Percentiles rank a stretch among this genome's conserved stretches.
Conservation (phyloP, 2,797 vertebrate genomes). For the Paramormyrops hopkinsi region DNA sequence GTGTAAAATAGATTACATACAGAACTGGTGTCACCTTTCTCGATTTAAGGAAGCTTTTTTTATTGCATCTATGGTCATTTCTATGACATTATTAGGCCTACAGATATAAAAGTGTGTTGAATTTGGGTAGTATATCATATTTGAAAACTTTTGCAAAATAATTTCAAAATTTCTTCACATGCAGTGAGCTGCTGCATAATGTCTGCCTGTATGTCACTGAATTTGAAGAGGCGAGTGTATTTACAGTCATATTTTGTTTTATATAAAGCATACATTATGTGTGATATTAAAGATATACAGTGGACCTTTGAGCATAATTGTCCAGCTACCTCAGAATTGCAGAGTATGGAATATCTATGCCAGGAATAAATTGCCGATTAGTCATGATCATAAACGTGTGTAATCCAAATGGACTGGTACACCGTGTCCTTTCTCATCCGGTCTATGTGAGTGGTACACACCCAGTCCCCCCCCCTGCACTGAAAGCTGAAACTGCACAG, state of each 20-base stretch:
- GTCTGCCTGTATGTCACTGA: background rate
- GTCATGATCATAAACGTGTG: background rate
- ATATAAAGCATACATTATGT: background rate
- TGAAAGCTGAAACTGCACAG: background rate
- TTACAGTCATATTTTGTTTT: background rate
- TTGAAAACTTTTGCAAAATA: background rate
- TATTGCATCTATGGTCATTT: background rate
- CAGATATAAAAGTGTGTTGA: background rate
- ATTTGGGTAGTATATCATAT: background rate
- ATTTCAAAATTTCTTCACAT: background rate
- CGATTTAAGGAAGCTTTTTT: background rate
- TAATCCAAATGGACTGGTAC: background rate
- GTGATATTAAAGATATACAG: background rate
- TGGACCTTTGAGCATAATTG: background rate
- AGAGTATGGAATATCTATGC: background rate
- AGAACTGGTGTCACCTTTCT: background rate
- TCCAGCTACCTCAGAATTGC: background rate
- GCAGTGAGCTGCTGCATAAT: background rate
- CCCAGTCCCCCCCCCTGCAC: background rate
- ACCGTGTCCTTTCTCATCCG: background rate
- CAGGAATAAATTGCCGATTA: background rate
- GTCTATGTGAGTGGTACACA: background rate
- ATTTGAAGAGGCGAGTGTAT: background rate
- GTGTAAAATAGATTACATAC: background rate
- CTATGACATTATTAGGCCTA: background rate